Base-by-base conservation (phyloP, 2,888 invertebrate genomes). In the Cantharis rufa region DNA sequence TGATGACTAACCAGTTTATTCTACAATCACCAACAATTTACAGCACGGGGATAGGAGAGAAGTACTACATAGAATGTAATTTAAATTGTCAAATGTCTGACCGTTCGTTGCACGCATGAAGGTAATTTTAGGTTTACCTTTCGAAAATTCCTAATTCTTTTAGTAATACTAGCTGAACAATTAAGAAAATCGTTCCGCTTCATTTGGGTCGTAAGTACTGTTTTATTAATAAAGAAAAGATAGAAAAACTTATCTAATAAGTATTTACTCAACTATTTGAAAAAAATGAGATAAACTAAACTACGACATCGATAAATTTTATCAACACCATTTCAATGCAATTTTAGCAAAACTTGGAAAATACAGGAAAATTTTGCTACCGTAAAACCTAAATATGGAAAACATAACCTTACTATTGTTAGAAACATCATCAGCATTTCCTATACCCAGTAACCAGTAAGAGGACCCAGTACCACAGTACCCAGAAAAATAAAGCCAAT, bases 51-150 rank as follows among this genome's bases (percentile, higher is more conserved):
- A 62, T 70, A 71, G 70, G 72, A 18, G 74, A 69, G 69, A 76
- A 32, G 71, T 32, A 32, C 11, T 70, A 78, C 66, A 69, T 62
- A 71, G 74, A 74, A 77, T 69, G 75, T 73, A 79, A 78, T 79
- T 79, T 81, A 81, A 83, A 83, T 82, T 84, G 82, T 84, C 82
- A 82, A 84, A 83, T 83, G 82, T 83, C 82, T 83, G 84, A 83
- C 83, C 84, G 84, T 83, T 84, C 84, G 81, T 83, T 84, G 83
- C 82, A 82, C 83, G 83, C 80, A 80, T 63, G 75, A 63, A 71
- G 71, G 75, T 79, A 77, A 79, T 75, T 77, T 79, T 77, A 79
- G 79, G 70, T 70, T 63, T 71, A 70, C 71, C 71, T 74, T 77
- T 74, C 75, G 18, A 74, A 78, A 76, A 74, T 69, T 62, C 24